These are phyloP conservation scores for Pseudoatta argentina DNA, from an alignment of 1,140 invertebrate genomes.

Conservation along the genomic window DNA sequence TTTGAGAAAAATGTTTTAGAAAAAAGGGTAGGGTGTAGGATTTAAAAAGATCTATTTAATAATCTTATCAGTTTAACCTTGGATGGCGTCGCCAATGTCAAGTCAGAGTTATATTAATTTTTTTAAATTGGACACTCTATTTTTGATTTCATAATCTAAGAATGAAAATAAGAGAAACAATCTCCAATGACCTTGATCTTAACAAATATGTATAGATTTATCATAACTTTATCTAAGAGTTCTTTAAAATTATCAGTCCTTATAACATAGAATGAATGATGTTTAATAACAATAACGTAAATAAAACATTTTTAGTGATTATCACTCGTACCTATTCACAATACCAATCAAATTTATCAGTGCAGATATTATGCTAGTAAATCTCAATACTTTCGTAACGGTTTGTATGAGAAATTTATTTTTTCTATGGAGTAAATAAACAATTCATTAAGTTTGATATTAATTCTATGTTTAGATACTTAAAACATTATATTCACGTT, in stretches of 20 bases:
- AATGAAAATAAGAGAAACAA: too few relatives aligned
- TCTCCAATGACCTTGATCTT: too few relatives aligned
- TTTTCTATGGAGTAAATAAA: neutral
- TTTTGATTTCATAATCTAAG: too few relatives aligned
- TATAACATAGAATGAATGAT: conserved; percentile 44
- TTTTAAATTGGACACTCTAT: too few relatives aligned
- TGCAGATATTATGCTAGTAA: conserved; percentile 29
- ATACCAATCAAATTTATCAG: conserved; percentile 56
- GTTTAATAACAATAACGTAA: neutral
- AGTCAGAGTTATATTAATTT: too few relatives aligned
- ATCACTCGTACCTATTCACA: conserved; percentile 47
- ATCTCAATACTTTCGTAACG: conserved; percentile 49
- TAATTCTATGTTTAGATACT: conserved; percentile 53
- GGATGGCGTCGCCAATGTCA: too few relatives aligned
- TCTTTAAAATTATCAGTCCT: neutral
- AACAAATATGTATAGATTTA: too few relatives aligned
- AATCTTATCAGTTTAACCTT: too few relatives aligned
- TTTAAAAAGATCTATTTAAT: too few relatives aligned
- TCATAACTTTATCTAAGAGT: too few relatives aligned
- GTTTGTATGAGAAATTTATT: conserved; percentile 37
- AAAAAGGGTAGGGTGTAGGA: too few relatives aligned
- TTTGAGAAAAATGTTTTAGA: too few relatives aligned
- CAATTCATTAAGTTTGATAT: neutral
- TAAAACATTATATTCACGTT: conserved; percentile 49
- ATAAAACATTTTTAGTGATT: conserved; percentile 41